These are phyloP conservation scores for Channa argus DNA, from an alignment of 2,113 vertebrate species.

Conservation along the genomic window DNA sequence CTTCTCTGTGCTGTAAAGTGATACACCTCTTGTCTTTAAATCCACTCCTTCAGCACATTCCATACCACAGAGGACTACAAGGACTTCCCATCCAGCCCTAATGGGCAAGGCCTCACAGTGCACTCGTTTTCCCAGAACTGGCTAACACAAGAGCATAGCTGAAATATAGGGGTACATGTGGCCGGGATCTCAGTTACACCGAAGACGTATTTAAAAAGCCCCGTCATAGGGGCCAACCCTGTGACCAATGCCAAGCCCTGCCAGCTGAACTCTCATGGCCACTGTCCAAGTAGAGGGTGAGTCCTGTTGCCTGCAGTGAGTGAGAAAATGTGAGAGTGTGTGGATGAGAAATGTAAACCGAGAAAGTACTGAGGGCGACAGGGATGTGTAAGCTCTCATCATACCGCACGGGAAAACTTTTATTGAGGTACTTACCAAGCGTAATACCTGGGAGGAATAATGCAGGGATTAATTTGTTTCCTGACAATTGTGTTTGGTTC, in stretches of 20 bases:
- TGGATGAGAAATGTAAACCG: slow-evolving; percentile 76
- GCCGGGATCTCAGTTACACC: slow-evolving; percentile 82
- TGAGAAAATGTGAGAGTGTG: slow-evolving; percentile 33
- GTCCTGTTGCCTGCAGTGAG: slow-evolving; percentile 50
- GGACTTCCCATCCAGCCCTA: slow-evolving; percentile 64
- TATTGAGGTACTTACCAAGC: slow-evolving; percentile 60
- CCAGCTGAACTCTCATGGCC: slow-evolving; percentile 81
- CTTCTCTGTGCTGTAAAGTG: slow-evolving; percentile 27
- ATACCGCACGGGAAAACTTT: slow-evolving; percentile 50
- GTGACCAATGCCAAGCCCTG: slow-evolving; percentile 73
- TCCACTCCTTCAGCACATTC: slow-evolving; percentile 68
- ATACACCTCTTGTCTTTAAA: slow-evolving; percentile 55
- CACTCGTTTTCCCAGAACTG: slow-evolving; percentile 78
- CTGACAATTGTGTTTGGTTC: slow-evolving; percentile 53
- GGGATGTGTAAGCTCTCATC: slow-evolving; percentile 61
- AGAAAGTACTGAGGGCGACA: slow-evolving; percentile 67
- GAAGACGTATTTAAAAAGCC: slow-evolving; percentile 82
- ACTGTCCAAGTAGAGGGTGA: slow-evolving; percentile 69
- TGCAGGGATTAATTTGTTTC: slow-evolving; percentile 66
- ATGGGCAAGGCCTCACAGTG: slow-evolving; percentile 70
- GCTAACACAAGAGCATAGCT: slow-evolving; percentile 78
- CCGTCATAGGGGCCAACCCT: slow-evolving; percentile 75
- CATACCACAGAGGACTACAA: slow-evolving; percentile 60
- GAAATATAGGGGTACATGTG: slow-evolving; percentile 78
- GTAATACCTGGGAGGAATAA: slow-evolving; percentile 65